Base-by-base conservation (phyloP, 64 coral and sea anemone species). In the Stichodactyla mertensii region DNA sequence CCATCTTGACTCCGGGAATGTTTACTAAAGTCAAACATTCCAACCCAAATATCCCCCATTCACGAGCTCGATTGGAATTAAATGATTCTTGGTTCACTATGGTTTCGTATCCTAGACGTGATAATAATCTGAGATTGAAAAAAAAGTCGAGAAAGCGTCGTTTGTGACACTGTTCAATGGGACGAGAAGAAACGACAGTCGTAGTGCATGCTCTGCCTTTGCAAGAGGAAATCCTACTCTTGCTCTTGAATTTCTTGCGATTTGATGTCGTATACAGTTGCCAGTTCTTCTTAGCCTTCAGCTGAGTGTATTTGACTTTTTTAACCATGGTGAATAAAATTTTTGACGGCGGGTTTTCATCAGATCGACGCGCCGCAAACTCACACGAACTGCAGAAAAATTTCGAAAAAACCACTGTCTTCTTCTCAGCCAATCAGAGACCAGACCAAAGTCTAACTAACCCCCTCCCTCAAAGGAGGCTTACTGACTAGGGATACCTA, bases 331-430 rank as follows among this genome's bases (percentile, higher is more conserved):
- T 20, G 7, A 66, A 6, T 66, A n/a, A 6, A 4, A 22, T 66
- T 66, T 66, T 66, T n/a, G 62, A 66, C 23, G 5, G 2, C 4
- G 13, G 19, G 19, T 66, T n/a, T 55, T n/a, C 78, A 18, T 74
- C 26, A 11, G 69, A 31, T 74, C 10, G 9, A 27, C 26, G 24
- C 26, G 12, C n/a, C 10, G 69, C 69, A 0, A 74, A 74, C 9
- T 45, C 56, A 74, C 11, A 74, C 24, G 69, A 74, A 74, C 69
- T 74, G 24, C 69, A 31, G 24, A 8, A 54, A 53, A 81, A 54
- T 81, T 81, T 81, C 78, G 52, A 81, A 81, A 81, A 55, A 9
- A 74, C 78, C 78, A 81, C 78, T 51, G 78, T 81, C 27, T 81
- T 19, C 16, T 81, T 28, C 19, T 53, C 78, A 55, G n/a, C 78